These are phyloP conservation scores for Adela reaumurella DNA, from an alignment of 2,888 invertebrate genomes.

Conservation along the genomic window DNA sequence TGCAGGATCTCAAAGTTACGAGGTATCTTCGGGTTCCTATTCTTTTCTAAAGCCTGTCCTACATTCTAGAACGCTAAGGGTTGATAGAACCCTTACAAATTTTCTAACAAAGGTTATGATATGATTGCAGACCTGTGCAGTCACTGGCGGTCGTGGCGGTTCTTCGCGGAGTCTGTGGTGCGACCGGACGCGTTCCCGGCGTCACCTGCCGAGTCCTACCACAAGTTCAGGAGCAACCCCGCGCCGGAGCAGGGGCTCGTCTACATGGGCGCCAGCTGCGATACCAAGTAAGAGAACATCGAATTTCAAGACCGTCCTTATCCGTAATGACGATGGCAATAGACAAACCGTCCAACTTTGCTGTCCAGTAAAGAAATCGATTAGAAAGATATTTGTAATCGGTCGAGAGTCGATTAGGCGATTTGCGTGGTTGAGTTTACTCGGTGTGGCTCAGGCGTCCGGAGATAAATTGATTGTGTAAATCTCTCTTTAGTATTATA, in stretches of 20 bases:
- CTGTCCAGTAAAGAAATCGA: background rate
- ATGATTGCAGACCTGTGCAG: constrained; percentile 52
- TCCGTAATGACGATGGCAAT: too few relatives aligned
- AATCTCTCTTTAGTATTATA: too few relatives aligned
- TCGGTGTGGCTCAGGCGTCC: background rate
- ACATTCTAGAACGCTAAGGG: too few relatives aligned
- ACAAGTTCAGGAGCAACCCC: constrained; percentile 52
- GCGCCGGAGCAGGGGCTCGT: constrained; percentile 39
- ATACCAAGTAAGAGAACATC: constrained; percentile 28
- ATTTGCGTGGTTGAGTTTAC: background rate
- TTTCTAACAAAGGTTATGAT: too few relatives aligned
- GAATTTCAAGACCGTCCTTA: background rate
- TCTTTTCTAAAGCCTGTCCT: too few relatives aligned
- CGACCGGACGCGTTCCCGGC: constrained; percentile 51
- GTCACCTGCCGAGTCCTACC: constrained; percentile 51
- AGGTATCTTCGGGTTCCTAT: too few relatives aligned
- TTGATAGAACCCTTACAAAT: too few relatives aligned
- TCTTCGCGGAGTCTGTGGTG: constrained; percentile 57
- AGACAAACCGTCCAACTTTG: too few relatives aligned
- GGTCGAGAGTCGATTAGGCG: background rate
- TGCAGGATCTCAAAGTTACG: too few relatives aligned
- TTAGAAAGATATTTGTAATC: too few relatives aligned
- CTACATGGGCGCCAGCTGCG: constrained; percentile 46
- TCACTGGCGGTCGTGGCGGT: constrained; percentile 60
- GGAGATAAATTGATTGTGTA: too few relatives aligned